Base-by-base conservation (phyloP, 2,113 vertebrate species). In the Alces alces region DNA sequence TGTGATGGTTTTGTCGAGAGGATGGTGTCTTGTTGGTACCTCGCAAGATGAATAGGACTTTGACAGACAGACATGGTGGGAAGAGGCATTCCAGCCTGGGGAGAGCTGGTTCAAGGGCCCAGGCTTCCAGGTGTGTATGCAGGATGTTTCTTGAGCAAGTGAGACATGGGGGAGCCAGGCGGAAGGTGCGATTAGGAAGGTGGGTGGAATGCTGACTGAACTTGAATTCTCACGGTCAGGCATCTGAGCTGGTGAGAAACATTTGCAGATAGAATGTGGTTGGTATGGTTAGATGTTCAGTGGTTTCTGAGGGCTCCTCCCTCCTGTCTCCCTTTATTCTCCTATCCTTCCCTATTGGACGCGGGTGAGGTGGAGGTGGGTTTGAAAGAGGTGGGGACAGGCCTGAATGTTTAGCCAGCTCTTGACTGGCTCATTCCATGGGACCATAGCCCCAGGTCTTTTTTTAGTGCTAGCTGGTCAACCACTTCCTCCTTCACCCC, bases 381-480 rank as follows among this genome's bases (percentile, higher is more conserved):
- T 57, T 76, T 43, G 3, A n/a, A 82, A 80, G 79, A 43, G 61
- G 19, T 57, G 45, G n/a, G n/a, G 33, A 55, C 27, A 93, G 87
- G 23, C n/a, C 73, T 96, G 39, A 95, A 45, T 73, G 45, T 76
- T 89, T 52, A 78, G 64, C 79, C 23, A 30, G 52, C 64, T 96
- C 33, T 87, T 88, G 45, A 28, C 80, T 47, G 15, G 30, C 79
- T 96, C 27, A 86, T 78, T 78, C 39, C 47, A 7, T 93, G 83
- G 70, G 57, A 52, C 82, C 64, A 13, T 30, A 93, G 64, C 90
- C 70, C 16, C 28, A 54, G 25, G 23, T 89, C 43, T 89, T 57
- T 92, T 93, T 90, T 93, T 55, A 87, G 58, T 95, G 54, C 85
- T 64, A 90, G 2, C 78, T 97, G 80, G 89, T 96, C 89, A 92